A percentile compares a stretch with the other conserved stretches of the same genome.
Conservation (phyloP, 2,888 invertebrate genomes). For the Abrostola tripartita region DNA sequence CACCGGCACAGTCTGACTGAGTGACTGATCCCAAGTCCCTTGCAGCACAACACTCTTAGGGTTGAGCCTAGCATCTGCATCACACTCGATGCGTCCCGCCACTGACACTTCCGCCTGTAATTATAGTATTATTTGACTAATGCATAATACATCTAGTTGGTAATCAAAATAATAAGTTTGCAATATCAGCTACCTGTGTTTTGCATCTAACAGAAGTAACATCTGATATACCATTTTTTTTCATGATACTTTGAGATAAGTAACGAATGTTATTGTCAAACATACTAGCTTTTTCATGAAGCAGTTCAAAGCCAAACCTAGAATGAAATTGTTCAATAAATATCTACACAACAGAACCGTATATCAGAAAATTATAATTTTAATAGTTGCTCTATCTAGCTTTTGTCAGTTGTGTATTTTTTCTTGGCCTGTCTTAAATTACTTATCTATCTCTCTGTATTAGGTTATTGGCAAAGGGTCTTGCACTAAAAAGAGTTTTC, state of each 20-base stretch:
- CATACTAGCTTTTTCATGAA: constrained; percentile 82
- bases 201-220: constrained; percentile 79
- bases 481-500: too few relatives aligned
- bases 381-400: too few relatives aligned
- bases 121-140: constrained; percentile 6
- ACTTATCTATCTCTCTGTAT: too few relatives aligned
- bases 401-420: too few relatives aligned
- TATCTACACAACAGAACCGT: too few relatives aligned
- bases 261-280: constrained; percentile 83
- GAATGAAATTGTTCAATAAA: constrained; percentile 20
- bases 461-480: too few relatives aligned
- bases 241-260: constrained; percentile 82
- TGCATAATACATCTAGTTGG: not conserved
- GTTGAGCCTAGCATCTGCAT: constrained; percentile 92
- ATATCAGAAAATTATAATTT: too few relatives aligned
- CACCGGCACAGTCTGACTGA: constrained; percentile 83
- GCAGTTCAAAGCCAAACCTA: constrained; percentile 85
- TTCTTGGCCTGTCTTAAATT: too few relatives aligned
- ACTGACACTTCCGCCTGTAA: constrained; percentile 79
- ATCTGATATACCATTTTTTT: constrained; percentile 78
- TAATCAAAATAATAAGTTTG: not conserved
- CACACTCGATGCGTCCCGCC: constrained; percentile 93
- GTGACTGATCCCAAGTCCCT: constrained; percentile 88
- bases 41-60: constrained; percentile 91
- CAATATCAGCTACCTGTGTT: constrained; percentile 74